Percentiles rank a stretch among this genome's conserved stretches.
Conservation (phyloP, 2,113 vertebrate species). For the Emydocephalus ijimae region DNA sequence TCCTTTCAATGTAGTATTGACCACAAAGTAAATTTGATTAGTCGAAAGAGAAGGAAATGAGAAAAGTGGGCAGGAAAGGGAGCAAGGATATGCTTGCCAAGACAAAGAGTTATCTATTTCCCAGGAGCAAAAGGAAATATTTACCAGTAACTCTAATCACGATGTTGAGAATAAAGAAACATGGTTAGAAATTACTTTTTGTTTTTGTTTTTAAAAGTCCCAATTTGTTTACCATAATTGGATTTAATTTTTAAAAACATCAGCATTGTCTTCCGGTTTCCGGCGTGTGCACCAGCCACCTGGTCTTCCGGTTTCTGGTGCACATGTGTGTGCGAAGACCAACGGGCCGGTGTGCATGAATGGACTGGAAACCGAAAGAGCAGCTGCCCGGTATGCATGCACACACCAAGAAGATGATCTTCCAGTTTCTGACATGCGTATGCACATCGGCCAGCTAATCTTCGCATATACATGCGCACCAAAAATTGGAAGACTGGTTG, state of each 20-base stretch:
- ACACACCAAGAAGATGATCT: no score
- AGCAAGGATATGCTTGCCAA: background rate
- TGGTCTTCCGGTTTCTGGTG: no score
- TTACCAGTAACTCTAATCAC: slow-evolving; percentile 4
- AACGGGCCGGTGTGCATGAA: no score
- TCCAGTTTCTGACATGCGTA: no score
- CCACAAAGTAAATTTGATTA: background rate
- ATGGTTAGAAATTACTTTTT: background rate
- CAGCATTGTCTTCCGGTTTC: background rate
- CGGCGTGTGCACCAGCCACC: no score
- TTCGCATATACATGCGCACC: no score
- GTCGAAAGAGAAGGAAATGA: background rate
- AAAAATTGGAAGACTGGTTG: no score
- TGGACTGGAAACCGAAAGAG: no score
- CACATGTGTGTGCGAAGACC: no score
- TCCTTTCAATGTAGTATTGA: background rate
- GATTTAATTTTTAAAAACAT: background rate
- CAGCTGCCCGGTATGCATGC: no score
- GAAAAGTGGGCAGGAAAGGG: background rate
- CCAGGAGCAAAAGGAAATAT: background rate
- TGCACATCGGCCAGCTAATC: no score
- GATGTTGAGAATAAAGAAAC: background rate
- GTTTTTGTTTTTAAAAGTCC: background rate
- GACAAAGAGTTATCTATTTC: background rate
- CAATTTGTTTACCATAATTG: background rate